Conservation (phyloP, 1,140 invertebrate genomes). For the Micrasema minimum region DNA sequence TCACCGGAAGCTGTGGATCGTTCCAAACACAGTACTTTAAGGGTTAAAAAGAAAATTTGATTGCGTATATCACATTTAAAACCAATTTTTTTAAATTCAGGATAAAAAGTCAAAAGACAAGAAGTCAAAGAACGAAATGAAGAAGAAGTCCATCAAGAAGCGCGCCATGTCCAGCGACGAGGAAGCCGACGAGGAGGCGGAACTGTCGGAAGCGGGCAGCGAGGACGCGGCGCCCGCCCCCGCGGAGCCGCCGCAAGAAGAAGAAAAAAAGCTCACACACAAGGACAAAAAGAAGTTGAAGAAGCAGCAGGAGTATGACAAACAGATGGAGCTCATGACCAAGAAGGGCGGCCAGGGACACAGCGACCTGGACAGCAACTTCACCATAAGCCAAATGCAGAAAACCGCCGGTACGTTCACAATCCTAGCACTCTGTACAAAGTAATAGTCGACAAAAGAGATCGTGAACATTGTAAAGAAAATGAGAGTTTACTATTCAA, state of each 20-base stretch:
- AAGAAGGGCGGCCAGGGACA: constrained; percentile 89
- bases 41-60: too few relatives aligned
- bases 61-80: too few relatives aligned
- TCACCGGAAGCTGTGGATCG: too few relatives aligned
- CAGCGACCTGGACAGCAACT: constrained; percentile 91
- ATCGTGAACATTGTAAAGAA: too few relatives aligned
- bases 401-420: constrained; percentile 76
- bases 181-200: constrained; percentile 51
- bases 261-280: constrained; percentile 80
- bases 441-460: too few relatives aligned
- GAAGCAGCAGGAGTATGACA: constrained; percentile 92
- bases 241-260: constrained; percentile 41
- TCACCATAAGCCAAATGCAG: constrained; percentile 95
- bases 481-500: too few relatives aligned
- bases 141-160: constrained; percentile 47
- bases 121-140: constrained; percentile 49
- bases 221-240: constrained; percentile 51
- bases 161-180: constrained; percentile 46
- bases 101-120: constrained; percentile 45
- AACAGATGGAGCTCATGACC: constrained; percentile 88
- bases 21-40: too few relatives aligned
- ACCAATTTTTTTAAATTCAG: too few relatives aligned
- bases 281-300: constrained; percentile 96
- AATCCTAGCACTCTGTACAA: too few relatives aligned
- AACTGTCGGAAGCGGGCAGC: constrained; percentile 53